A percentile compares a stretch with the other conserved stretches of the same genome.
Conservation (phyloP, 2,888 invertebrate species). For the Dione vanillae region DNA sequence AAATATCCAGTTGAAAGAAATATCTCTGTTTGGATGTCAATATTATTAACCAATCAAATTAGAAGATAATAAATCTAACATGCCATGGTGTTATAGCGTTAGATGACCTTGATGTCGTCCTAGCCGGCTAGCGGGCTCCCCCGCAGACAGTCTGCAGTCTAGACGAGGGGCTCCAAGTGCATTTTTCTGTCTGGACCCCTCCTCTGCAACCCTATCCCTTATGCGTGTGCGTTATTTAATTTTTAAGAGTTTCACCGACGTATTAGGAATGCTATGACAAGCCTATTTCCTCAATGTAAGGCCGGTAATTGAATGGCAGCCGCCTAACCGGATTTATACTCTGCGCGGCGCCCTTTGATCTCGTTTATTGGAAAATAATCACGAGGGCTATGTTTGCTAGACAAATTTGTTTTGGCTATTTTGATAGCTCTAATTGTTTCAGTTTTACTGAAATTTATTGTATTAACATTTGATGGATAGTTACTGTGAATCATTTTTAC, state of each 20-base stretch:
- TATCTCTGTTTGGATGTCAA: too few species aligned
- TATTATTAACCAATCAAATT: background rate
- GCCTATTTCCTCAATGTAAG: constrained; percentile 38
- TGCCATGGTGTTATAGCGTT: constrained; percentile 37
- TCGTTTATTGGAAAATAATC: constrained; percentile 42
- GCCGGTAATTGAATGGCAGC: constrained; percentile 39
- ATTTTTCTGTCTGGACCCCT: constrained; percentile 82
- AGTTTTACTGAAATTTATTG: background rate
- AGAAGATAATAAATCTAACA: constrained; percentile 17
- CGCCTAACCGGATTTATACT: constrained; percentile 33
- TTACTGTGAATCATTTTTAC: background rate
- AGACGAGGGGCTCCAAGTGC: constrained; percentile 81
- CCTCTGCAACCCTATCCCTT: constrained; percentile 67
- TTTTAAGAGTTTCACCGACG: constrained; percentile 56
- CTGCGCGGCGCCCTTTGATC: constrained; percentile 38
- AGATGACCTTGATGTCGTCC: constrained; percentile 57
- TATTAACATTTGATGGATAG: background rate
- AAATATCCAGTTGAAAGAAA: too few species aligned
- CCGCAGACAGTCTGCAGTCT: constrained; percentile 73
- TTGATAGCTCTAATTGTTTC: constrained; percentile 26
- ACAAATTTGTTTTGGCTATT: constrained; percentile 35
- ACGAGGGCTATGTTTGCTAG: constrained; percentile 25
- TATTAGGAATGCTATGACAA: constrained; percentile 36
- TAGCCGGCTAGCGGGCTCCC: constrained; percentile 56
- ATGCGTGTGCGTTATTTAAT: constrained; percentile 75